Base-by-base conservation (phyloP, 2,797 vertebrate species). In the Syncerus caffer region DNA sequence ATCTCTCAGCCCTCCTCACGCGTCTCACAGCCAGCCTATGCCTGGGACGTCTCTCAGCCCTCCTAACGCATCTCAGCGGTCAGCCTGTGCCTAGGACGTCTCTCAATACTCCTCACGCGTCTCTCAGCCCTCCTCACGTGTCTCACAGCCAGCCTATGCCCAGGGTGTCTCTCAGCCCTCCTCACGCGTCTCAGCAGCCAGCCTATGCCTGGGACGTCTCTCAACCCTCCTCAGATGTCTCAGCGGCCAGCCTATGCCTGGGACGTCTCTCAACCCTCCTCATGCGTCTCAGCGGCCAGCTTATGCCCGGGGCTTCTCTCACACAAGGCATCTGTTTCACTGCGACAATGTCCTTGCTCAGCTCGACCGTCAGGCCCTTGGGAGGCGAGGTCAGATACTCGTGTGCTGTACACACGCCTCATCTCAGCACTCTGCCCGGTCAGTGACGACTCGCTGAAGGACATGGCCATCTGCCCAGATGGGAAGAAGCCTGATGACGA, bases 21-120 rank as follows among this genome's bases (percentile, higher is more conserved):
- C 1, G 15, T 51, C 15, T 16, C 16, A 53, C 51, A 2, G 50
- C 14, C 50, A 15, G 13, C 50, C 8, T 14, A 3, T 14, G 12
- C 47, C 11, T 2, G 0, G 4, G 25, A 2, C 0, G 3, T 11
- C 57, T 17, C 10, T 0, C 55, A 12, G 38, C 25, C 45, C 45
- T 51, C 50, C 50, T 51, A 50, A 51, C 14, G 1, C 1, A 14
- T 51, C 50, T 51, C 51, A 6, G 42, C 6, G 2, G 38, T 25
- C 58, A 29, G 12, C 25, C 6, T 25, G 25, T 1, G 25, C 5
- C n/a, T 1, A 7, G 34, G 76, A 19, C 1, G 0, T 34, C 34
- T 34, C 34, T 34, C 34, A 34, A 34, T 34, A 34, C 34, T 34
- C 53, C 76, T 80, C 38, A 4, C 19, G 23, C 3, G 0, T 42